phyloP scores from a whole-genome alignment of 1,140 invertebrate species.

The Amphibalanus amphitrite region DNA sequence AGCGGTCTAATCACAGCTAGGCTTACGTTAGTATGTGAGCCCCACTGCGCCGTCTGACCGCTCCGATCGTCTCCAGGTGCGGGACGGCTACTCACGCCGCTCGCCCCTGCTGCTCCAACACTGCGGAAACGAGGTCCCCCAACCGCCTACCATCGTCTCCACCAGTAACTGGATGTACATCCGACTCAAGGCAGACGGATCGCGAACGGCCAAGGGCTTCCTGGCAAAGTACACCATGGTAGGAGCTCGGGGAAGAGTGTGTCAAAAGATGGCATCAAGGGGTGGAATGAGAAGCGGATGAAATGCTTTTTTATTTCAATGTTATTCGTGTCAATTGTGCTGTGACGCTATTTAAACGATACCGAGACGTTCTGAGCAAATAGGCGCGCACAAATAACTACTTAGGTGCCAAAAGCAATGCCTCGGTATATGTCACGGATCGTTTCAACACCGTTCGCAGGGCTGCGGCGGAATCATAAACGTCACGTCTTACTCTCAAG shows the following conservation, averaged over 20 bases:
- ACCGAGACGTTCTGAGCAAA: too few relatives aligned
- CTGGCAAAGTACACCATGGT: slow-evolving; percentile 41
- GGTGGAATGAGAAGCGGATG: too few relatives aligned
- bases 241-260: too few relatives aligned
- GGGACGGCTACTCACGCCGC: slow-evolving; percentile 36
- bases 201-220: slow-evolving; percentile 50
- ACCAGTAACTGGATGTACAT: slow-evolving; percentile 42
- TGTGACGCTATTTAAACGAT: too few relatives aligned
- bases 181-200: slow-evolving; percentile 39
- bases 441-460: slow-evolving; percentile 14
- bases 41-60: neutral
- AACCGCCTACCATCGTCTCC: slow-evolving; percentile 31
- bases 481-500: slow-evolving; percentile 32
- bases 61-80: slow-evolving; percentile 30
- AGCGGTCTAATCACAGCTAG: too few relatives aligned
- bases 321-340: too few relatives aligned
- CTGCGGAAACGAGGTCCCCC: slow-evolving; percentile 32
- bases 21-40: too few relatives aligned
- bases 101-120: slow-evolving; percentile 31
- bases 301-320: too few relatives aligned
- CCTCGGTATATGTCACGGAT: too few relatives aligned
- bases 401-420: too few relatives aligned
- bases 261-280: too few relatives aligned
- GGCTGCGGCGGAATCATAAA: slow-evolving; percentile 48
- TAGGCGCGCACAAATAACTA: too few relatives aligned